Evolutionary conservation across 1,140 invertebrate genomes (phyloP).

Genomic region (Condylostylus longicornis): DNA sequence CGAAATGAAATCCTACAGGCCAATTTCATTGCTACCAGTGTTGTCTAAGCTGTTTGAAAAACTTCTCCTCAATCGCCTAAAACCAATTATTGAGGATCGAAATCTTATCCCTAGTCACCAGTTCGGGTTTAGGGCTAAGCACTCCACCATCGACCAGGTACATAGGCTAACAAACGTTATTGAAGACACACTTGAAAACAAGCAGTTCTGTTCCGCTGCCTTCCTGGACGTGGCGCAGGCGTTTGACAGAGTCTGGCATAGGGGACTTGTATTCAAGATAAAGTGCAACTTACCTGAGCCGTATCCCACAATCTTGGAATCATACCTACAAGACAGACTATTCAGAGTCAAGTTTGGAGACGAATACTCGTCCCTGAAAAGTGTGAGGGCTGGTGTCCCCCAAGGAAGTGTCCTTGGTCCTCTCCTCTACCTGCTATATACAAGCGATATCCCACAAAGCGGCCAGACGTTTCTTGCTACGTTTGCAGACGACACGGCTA

Average conservation of each 20-base stretch:
- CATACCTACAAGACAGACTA: constrained; percentile 15
- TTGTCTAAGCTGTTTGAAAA: constrained; percentile 24
- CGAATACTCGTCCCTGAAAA: constrained; percentile 6
- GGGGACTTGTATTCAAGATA: constrained; percentile 14
- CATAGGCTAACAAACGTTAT: constrained; percentile 5
- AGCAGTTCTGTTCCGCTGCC: constrained; percentile 9
- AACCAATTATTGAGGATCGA: neutral
- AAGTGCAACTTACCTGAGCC: constrained; percentile 9
- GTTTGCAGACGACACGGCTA: constrained; percentile 18
- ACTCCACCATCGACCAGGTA: constrained; percentile 3
- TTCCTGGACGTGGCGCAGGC: constrained; percentile 22
- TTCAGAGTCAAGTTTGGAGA: constrained; percentile 14
- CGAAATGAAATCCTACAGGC: constrained; percentile 18
- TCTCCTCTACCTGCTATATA: constrained; percentile 13
- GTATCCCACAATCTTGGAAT: constrained; percentile 12
- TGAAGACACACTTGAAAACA: constrained; percentile 7
- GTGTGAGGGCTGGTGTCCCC: constrained; percentile 12
- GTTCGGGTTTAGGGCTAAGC: neutral
- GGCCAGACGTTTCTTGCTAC: constrained; percentile 6
- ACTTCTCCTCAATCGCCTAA: neutral
- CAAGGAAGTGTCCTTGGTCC: constrained; percentile 15
- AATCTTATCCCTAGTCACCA: neutral
- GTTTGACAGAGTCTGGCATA: constrained; percentile 20
- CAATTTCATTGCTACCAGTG: constrained; percentile 22
- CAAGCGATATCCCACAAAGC: constrained; percentile 8